Evolutionary conservation across 2,888 invertebrate genomes (phyloP), one percentile per base, ranked within the genome.

Genomic region (Serrognathus titanus): DNA sequence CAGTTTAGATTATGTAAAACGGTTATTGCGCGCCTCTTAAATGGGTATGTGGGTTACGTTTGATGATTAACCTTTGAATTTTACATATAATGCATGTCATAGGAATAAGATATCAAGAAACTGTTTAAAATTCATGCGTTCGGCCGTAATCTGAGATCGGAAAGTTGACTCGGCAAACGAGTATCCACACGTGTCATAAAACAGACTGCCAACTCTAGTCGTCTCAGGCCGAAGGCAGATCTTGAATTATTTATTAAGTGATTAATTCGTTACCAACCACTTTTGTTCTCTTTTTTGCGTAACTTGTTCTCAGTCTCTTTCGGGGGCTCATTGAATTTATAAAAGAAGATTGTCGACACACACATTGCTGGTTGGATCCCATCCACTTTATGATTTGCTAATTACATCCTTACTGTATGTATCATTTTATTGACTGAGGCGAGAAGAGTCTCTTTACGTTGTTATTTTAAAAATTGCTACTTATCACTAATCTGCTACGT

Each of bases 231-330:
- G 53, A 49, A 53, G 53, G 20, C 45, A 46, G 57, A 53, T 53
- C 65, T 65, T 68, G 68, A 67, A 68, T 68, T 67, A 68, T 68
- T 67, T 68, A 68, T 68, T 65, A 64, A 63, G 66, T 63, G 65
- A 69, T 68, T 68, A 68, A 67, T 67, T 66, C 66, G 63, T 65
- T 62, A 61, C 62, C 36, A 37, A 38, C 36, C 49, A 41, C 48
- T 54, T 48, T 49, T 37, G 48, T 48, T 49, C 35, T 31, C 47
- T 48, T 43, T 43, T 43, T 16, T n/a, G 43, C 43, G 10, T n/a
- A 20, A 43, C 43, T 11, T 20, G 43, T 43, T 43, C 20, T 43
- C 16, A 13, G 43, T 13, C 12, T 7, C 7, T 7, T 40, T 12
- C 7, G 9, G 11, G 11, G 16, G 43, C 40, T 40, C 43, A 20